Percentiles rank a stretch among this genome's conserved stretches.
phyloP scores from a whole-genome alignment of 2,113 vertebrate species.

The Psittacara wagleri region DNA sequence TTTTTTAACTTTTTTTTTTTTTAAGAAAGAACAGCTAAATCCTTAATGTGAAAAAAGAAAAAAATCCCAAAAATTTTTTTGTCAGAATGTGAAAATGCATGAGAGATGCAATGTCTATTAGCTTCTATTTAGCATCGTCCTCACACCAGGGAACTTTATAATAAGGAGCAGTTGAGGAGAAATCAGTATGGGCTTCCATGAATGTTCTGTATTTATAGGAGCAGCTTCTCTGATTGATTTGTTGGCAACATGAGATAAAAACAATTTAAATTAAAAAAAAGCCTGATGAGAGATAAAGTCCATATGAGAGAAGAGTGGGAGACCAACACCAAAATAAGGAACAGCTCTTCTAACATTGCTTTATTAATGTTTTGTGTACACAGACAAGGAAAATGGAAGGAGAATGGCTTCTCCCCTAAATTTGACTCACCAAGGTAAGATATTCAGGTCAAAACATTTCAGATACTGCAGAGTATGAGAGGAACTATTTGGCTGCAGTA shows the following conservation, averaged over 20 bases:
- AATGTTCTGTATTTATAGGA: slow-evolving; percentile 53
- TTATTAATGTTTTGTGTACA: neutral
- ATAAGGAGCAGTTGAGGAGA: slow-evolving; percentile 58
- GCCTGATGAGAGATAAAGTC: neutral
- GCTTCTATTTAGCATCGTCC: slow-evolving; percentile 42
- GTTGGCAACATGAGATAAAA: slow-evolving; percentile 41
- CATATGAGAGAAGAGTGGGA: neutral
- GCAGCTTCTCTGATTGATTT: slow-evolving; percentile 58
- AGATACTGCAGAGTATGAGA: neutral
- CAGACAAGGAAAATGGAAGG: neutral
- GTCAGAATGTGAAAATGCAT: slow-evolving; percentile 54
- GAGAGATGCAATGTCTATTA: slow-evolving; percentile 53
- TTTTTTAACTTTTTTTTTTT: neutral
- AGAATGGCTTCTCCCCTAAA: neutral
- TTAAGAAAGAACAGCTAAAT: neutral
- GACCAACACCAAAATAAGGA: neutral
- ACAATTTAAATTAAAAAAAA: slow-evolving; percentile 29
- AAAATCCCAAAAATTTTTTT: neutral
- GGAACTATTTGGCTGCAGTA: neutral
- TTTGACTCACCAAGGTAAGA: neutral
- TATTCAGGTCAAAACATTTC: neutral
- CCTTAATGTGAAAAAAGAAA: neutral
- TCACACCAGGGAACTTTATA: slow-evolving; percentile 68
- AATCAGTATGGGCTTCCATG: slow-evolving; percentile 47
- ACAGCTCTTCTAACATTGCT: neutral